Base-by-base conservation (phyloP, 2,797 vertebrate species). In the Coregonus suidteri region DNA sequence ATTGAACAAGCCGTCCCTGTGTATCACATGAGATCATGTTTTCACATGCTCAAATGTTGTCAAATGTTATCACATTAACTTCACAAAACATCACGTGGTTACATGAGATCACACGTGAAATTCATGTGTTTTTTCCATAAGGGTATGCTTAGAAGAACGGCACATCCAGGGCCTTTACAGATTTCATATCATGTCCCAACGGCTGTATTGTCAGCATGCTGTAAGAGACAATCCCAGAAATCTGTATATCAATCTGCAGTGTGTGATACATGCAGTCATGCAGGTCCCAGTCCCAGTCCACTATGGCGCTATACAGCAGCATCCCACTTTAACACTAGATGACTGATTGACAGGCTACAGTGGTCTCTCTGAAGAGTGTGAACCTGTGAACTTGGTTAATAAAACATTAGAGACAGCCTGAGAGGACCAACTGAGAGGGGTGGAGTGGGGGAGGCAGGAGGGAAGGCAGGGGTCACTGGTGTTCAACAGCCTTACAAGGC, bases 311-410 rank as follows among this genome's bases (percentile, higher is more conserved):
- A 66, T 15, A 18, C 64, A 13, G 14, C 4, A 54, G 4, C 16
- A 66, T 14, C 73, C 77, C 52, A 77, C 70, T 74, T 77, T 37
- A 76, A 65, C 77, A 80, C 78, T 79, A 85, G 80, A 84, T 67
- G 70, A 84, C 88, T 93, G 92, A 94, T 91, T 94, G 92, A 88
- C 92, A 93, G 89, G 78, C 85, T 73, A 85, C 80, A 87, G 89
- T 86, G 89, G 86, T 88, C 91, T 80, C 84, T 91, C 80, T 91
- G 85, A 91, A 90, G 89, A 89, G 86, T 85, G 77, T 86, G 91
- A 92, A 94, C 88, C 89, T 88, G 84, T 91, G 91, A 93, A 92
- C 90, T 89, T 87, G 84, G 81, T 94, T 93, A 94, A 94, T 95
- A 94, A 94, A 94, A 94, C 92, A 94, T 94, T 90, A 89, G 88